phyloP scores from a whole-genome alignment of 2,888 invertebrate species.

The Drosophila robusta region DNA sequence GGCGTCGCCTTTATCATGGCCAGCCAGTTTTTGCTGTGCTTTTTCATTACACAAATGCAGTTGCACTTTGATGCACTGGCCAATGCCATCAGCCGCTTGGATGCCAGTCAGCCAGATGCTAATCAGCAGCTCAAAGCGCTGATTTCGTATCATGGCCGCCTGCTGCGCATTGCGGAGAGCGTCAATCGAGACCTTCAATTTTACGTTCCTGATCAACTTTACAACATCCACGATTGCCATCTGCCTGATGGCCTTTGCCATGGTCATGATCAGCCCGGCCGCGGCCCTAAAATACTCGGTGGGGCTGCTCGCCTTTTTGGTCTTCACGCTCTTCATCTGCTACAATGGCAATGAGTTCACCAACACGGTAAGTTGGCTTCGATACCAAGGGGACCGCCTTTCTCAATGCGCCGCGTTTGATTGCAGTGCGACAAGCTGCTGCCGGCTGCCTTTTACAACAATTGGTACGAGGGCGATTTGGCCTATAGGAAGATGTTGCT shows the following conservation, averaged over 20 bases:
- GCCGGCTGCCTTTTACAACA: slow-evolving; percentile 77
- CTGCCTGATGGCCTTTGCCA: slow-evolving; percentile 77
- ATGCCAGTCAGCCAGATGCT: slow-evolving; percentile 52
- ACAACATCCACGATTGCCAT: slow-evolving; percentile 77
- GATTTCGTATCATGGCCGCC: slow-evolving; percentile 68
- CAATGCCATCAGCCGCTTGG: slow-evolving; percentile 50
- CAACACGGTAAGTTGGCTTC: slow-evolving; percentile 56
- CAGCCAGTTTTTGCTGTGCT: slow-evolving; percentile 71
- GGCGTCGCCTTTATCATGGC: slow-evolving; percentile 67
- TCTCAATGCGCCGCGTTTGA: fast-evolving
- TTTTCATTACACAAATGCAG: slow-evolving; percentile 75
- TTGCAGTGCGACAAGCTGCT: slow-evolving; percentile 69
- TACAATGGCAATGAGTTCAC: slow-evolving; percentile 76
- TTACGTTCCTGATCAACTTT: slow-evolving; percentile 73
- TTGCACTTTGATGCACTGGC: slow-evolving; percentile 76
- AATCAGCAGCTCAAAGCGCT: slow-evolving; percentile 62
- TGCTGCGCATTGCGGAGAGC: slow-evolving; percentile 56
- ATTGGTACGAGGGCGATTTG: slow-evolving; percentile 81
- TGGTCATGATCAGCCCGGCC: slow-evolving; percentile 66
- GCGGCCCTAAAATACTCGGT: slow-evolving; percentile 68
- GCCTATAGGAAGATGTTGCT: slow-evolving; percentile 75
- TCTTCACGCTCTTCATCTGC: slow-evolving; percentile 74
- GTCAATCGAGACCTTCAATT: slow-evolving; percentile 76
- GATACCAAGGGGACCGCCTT: background rate
- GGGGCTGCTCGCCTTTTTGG: slow-evolving; percentile 71